Base-by-base conservation (phyloP, 2,113 vertebrate genomes). In the Aegithalos caudatus region DNA sequence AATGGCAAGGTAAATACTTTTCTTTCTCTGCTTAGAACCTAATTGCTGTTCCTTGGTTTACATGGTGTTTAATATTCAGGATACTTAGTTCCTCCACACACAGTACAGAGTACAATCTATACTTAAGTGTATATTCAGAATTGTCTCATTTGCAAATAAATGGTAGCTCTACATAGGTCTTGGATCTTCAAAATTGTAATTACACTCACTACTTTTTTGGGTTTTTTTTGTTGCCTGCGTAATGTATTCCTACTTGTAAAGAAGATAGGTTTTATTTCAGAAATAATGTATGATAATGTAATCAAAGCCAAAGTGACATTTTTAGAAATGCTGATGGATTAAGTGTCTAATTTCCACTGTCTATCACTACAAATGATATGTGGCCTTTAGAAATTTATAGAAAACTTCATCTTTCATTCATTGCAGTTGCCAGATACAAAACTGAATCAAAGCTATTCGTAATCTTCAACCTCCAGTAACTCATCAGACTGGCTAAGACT, bases 81-180 rank as follows among this genome's bases (percentile, higher is more conserved):
- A 22, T 85, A 48, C 40, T 31, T 16, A 60, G 64, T 47, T 84
- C 33, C 33, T 64, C n/a, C 5, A 4, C n/a, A 44, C 17, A 23
- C 23, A 50, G 27, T 31, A 21, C 28, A 58, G 53, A 64, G 22
- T 28, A 35, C 29, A 60, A 5, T 87, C 73, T 69, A 3, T 56
- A 51, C 71, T 83, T 86, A 31, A 67, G 20, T 24, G 56, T 50
- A 70, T 58, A 66, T 57, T 80, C 54, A 50, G 58, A 80, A 60
- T 53, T 86, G 33, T 77, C 42, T 90, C 29, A 73, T 94, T 88
- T 95, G 62, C 86, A 86, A 47, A 88, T 88, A 94, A 82, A 42
- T 62, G 47, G 29, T 35, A 65, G 28, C 27, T 89, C 51, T 72
- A 5, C 1, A 0, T 69, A 82, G 86, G 20, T 48, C 74, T 66